Conservation (phyloP, 2,113 vertebrate genomes). For the Pipra filicauda region DNA sequence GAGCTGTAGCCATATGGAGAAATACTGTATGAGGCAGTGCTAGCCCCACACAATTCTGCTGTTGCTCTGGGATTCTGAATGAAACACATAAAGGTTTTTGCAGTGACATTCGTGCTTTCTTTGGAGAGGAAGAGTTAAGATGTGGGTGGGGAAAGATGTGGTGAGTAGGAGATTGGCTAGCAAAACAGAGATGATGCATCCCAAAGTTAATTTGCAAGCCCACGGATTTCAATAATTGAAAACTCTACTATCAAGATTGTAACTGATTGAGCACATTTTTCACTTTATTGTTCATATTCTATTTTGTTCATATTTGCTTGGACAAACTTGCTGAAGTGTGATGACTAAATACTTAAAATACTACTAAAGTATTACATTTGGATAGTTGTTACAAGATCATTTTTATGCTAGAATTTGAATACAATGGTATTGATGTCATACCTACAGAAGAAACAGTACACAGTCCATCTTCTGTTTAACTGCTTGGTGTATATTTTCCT, state of each 20-base stretch:
- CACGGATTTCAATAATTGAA: neutral
- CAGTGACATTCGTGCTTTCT: neutral
- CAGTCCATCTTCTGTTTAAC: neutral
- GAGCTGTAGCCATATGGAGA: neutral
- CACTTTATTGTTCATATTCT: neutral
- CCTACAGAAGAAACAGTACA: neutral
- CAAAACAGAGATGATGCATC: neutral
- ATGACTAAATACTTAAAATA: neutral
- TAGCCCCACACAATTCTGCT: neutral
- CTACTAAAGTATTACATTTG: neutral
- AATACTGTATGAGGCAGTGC: neutral
- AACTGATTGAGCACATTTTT: neutral
- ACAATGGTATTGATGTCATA: neutral
- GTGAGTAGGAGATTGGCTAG: neutral
- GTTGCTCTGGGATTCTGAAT: neutral
- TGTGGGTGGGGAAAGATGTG: neutral
- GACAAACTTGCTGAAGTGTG: neutral
- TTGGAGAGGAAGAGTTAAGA: neutral
- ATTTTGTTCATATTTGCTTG: neutral
- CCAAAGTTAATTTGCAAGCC: neutral
- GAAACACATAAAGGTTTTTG: fast-evolving
- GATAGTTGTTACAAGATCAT: neutral
- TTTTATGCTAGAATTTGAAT: neutral
- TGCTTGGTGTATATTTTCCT: neutral
- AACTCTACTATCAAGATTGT: neutral